phyloP scores from a whole-genome alignment of 2,797 vertebrate genomes.

The Paguma larvata region DNA sequence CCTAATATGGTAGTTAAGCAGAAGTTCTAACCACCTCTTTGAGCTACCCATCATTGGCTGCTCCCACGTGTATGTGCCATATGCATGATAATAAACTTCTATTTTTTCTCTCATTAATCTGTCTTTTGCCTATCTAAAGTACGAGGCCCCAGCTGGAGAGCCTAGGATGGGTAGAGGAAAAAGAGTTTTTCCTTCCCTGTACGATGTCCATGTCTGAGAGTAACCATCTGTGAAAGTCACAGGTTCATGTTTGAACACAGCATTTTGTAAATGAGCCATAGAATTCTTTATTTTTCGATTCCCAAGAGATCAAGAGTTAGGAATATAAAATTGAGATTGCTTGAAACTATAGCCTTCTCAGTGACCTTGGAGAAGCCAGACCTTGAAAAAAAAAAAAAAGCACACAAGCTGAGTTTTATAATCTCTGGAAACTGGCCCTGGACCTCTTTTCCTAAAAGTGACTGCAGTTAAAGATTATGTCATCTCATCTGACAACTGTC shows the following conservation, averaged over 20 bases:
- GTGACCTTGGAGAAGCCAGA: neutral
- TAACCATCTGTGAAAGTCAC: constrained; percentile 27
- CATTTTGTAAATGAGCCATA: constrained; percentile 42
- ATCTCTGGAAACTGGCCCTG: neutral
- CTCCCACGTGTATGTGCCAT: neutral
- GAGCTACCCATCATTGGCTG: neutral
- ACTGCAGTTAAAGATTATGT: neutral
- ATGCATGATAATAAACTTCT: neutral
- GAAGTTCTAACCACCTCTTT: neutral
- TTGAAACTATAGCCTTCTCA: neutral
- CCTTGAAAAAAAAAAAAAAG: constrained; percentile 10
- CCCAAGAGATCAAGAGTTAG: neutral
- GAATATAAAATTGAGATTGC: constrained; percentile 34
- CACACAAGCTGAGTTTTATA: neutral
- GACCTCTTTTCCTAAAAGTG: neutral
- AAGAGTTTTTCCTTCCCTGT: neutral
- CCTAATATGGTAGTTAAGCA: neutral
- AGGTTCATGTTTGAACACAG: constrained; percentile 11
- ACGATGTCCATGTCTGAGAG: neutral
- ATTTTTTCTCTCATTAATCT: neutral
- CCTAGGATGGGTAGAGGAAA: neutral
- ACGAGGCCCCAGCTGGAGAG: neutral
- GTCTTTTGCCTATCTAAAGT: neutral
- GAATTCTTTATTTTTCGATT: constrained; percentile 3
- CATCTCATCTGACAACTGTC: constrained; percentile 5